Evolutionary conservation across 2,113 vertebrate species (phyloP), one percentile per base, ranked within the genome.

Genomic region (Girardinichthys multiradiatus): DNA sequence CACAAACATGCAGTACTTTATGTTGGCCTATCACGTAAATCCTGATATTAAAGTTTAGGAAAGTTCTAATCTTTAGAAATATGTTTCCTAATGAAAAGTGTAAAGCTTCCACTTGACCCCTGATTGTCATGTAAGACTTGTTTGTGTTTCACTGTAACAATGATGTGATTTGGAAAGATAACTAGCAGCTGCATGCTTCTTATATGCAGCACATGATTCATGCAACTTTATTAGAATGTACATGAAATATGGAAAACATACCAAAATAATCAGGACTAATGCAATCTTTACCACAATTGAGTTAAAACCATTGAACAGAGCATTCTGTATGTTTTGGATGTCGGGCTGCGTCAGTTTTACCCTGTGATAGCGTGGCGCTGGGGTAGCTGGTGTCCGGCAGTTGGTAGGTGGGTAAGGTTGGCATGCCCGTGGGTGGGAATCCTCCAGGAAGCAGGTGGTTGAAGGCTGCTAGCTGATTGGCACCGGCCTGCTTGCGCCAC

Each of bases 401-500:
- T 93, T 99, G 98, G 92, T 99, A 99, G 0, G 97, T 96, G 33
- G 98, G 96, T 80, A 99, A 91, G 0, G 96, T 94, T 0, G 98
- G 96, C 97, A 99, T 99, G 19, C 97, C 97, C 0, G 97, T 93
- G 0, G 96, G 96, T 0, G 98, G 97, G 89, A 99, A 99, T 21
- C 97, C 98, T 74, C 98, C 98, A 0, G 98, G 98, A 69, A 99
- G 93, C 77, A 99, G 93, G 91, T 99, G 98, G 86, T 99, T 99
- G 91, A 99, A 99, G 0, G 98, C 98, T 0, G 98, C 98, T n/a
- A 99, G 94, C 81, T 99, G 98, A 92, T 99, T 99, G 19, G 98
- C 98, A 30, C 98, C 98, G 0, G 98, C 98, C 86, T 99, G 98
- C 86, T 99, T 99, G 77, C 98, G 97, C 98, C 98, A 99, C 27